Percentiles rank a stretch among this genome's conserved stretches.
phyloP scores from a whole-genome alignment of 2,888 invertebrate species.

The Agrochola lota region DNA sequence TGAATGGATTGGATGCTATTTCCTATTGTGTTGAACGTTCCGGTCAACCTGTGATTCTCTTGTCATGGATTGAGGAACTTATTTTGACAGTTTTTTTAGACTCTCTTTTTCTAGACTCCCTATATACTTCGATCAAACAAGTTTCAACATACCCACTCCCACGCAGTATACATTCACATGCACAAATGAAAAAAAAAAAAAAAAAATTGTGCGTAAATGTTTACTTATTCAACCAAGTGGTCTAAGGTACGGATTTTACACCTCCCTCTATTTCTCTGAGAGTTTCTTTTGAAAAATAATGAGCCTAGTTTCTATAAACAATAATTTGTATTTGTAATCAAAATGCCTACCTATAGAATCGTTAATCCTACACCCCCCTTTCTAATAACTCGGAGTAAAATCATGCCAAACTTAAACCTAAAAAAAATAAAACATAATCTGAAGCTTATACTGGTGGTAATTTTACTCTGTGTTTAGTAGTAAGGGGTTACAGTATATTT shows the following conservation, averaged over 20 bases:
- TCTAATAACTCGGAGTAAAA: no score
- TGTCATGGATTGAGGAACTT: background rate
- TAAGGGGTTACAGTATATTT: no score
- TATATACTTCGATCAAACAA: background rate
- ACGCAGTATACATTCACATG: background rate
- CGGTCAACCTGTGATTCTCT: background rate
- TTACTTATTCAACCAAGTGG: background rate
- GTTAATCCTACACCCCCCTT: background rate
- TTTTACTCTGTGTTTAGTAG: no score
- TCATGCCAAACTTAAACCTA: no score
- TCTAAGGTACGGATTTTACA: background rate
- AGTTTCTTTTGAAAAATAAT: no score
- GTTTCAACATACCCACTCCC: no score
- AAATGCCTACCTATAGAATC: background rate
- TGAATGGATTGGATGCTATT: constrained; percentile 6
- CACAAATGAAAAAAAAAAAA: background rate
- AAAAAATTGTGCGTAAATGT: background rate
- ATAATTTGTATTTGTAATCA: background rate
- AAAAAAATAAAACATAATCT: no score
- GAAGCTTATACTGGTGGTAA: no score
- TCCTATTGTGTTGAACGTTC: constrained; percentile 22
- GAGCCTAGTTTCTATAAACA: background rate
- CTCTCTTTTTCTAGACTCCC: no score
- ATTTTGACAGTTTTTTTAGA: constrained; percentile 1
- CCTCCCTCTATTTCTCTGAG: background rate